phyloP scores from a whole-genome alignment of 2,888 invertebrate species.

The Melieria crassipennis region DNA sequence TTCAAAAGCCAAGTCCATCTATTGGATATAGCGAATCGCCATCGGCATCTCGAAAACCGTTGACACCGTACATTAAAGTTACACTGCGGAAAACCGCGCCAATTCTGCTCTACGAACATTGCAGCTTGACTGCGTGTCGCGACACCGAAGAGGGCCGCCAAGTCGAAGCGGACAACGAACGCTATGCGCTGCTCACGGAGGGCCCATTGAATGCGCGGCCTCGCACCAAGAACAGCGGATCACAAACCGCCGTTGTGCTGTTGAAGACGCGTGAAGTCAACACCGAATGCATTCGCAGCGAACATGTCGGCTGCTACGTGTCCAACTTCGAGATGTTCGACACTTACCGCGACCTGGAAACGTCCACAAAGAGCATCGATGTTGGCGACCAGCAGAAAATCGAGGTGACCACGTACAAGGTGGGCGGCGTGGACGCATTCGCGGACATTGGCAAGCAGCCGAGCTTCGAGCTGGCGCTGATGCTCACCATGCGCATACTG shows the following conservation, averaged over 20 bases:
- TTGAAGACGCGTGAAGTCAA: slow-evolving; percentile 74
- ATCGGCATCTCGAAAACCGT: too few species aligned
- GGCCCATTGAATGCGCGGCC: slow-evolving; percentile 74
- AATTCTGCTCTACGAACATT: slow-evolving; percentile 72
- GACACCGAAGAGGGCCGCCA: slow-evolving; percentile 70
- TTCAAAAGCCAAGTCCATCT: not conserved
- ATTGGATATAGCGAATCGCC: not conserved
- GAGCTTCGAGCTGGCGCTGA: slow-evolving; percentile 72
- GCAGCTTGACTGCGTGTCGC: slow-evolving; percentile 72
- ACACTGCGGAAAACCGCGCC: slow-evolving; percentile 76
- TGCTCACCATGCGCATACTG: slow-evolving; percentile 77
- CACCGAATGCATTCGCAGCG: slow-evolving; percentile 68
- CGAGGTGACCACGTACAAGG: slow-evolving; percentile 60
- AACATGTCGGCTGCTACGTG: slow-evolving; percentile 73
- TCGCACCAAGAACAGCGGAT: slow-evolving; percentile 74
- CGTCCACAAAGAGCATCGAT: slow-evolving; percentile 54
- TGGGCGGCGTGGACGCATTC: slow-evolving; percentile 57
- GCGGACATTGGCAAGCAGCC: slow-evolving; percentile 49
- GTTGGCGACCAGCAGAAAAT: slow-evolving; percentile 67
- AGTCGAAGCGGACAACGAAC: slow-evolving; percentile 73
- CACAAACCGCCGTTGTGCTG: slow-evolving; percentile 73
- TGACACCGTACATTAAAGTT: slow-evolving; percentile 68
- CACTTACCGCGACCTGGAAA: slow-evolving; percentile 70
- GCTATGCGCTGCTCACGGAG: slow-evolving; percentile 74
- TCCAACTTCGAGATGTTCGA: slow-evolving; percentile 84